Conservation (phyloP, 2,113 vertebrate species). For the Mobula birostris region DNA sequence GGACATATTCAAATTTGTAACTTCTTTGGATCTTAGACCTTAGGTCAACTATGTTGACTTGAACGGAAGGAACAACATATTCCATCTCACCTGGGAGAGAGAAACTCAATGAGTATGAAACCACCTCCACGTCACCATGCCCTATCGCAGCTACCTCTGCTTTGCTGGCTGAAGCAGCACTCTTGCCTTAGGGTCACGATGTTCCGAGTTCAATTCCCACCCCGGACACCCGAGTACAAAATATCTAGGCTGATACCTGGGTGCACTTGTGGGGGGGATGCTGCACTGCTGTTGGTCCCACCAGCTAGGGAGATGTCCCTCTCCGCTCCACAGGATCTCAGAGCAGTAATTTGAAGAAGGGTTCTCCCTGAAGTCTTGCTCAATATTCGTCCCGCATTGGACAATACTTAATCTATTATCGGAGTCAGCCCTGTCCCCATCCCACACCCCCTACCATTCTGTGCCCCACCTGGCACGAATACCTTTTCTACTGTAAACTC, state of each 20-base stretch:
- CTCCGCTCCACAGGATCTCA: too few species aligned
- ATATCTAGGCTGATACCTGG: too few species aligned
- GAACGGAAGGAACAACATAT: not conserved
- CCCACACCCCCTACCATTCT: not conserved
- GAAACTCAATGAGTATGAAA: not conserved
- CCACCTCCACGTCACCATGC: not conserved
- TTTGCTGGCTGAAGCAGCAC: too few species aligned
- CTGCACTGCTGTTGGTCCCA: too few species aligned
- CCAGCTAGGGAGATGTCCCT: too few species aligned
- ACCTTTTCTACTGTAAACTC: not conserved
- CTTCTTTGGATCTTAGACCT: not conserved
- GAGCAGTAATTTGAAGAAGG: too few species aligned
- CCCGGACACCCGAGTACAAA: too few species aligned
- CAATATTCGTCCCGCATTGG: too few species aligned
- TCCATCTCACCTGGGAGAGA: not conserved
- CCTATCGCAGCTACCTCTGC: not conserved
- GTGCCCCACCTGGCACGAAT: not conserved
- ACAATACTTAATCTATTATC: not conserved
- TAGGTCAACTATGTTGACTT: not conserved
- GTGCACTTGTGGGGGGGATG: too few species aligned
- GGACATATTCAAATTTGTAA: not conserved
- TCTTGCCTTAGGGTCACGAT: not conserved
- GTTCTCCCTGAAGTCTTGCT: too few species aligned
- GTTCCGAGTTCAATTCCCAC: too few species aligned
- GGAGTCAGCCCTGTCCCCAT: not conserved